Evolutionary conservation across 2,888 invertebrate genomes (phyloP), one percentile per base, ranked within the genome.

Genomic region (Ochlodes sylvanus): DNA sequence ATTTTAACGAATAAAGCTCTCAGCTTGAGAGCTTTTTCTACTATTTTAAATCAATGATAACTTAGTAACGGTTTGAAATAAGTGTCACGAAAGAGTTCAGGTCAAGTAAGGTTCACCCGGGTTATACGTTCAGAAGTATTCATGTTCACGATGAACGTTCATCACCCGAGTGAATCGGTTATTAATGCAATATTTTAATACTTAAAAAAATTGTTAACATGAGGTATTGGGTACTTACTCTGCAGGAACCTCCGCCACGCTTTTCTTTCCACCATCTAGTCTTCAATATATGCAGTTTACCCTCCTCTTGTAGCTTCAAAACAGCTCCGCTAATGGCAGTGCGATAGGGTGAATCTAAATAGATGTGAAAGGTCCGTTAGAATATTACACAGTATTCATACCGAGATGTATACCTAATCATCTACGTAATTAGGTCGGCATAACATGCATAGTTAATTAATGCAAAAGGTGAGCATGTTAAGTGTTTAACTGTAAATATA

Each of bases 181-280:
- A 27, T 27, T 5, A 27, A 27, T 27, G 5, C n/a, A n/a, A 34
- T 34, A 34, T 34, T 34, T 34, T 9, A 34, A 34, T 34, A 1
- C 34, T n/a, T n/a, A 7, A 17, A 47, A 47, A 47, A 17, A 9
- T 9, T 47, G 17, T 17, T 5, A 17, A 17, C 9, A 17, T n/a
- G 14, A 47, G 17, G 2, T 47, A 9, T 47, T n/a, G 17, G 47
- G 7, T 52, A 63, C 95, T 94, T 92, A 97, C 97, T 83, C 97
- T 95, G 85, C 98, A 98, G 68, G 96, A 96, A 58, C 97, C 97
- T 21, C 98, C 98, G 19, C 98, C 98, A 38, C 97, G 95, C 90
- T 97, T 97, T 89, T 98, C 97, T 84, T 98, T 98, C 99, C 99
- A 99, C 99, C 99, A 99, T 84, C 97, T 96, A 38, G 98, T 98